A percentile compares a stretch with the other conserved stretches of the same genome.
phyloP scores from a whole-genome alignment of 1,140 invertebrate genomes.

The Semibalanus balanoides region DNA sequence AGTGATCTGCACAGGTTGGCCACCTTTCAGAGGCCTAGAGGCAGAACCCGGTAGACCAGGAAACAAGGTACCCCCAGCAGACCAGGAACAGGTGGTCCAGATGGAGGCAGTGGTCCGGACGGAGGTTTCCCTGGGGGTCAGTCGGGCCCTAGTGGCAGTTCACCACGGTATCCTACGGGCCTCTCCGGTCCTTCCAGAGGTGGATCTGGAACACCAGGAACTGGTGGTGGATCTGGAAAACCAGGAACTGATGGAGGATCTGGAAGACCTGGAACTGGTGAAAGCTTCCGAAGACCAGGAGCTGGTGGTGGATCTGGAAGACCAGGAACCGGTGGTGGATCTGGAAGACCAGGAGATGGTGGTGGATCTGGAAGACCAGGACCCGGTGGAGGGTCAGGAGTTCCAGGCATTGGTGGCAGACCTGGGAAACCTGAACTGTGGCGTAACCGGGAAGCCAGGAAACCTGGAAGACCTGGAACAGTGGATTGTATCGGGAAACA shows the following conservation, averaged over 20 bases:
- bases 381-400: conserved; percentile 1
- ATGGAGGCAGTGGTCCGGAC: too few relatives aligned
- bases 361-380: conserved; percentile 1
- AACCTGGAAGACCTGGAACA: conserved; percentile 8
- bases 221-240: not conserved
- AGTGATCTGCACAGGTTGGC: too few relatives aligned
- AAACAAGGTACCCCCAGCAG: too few relatives aligned
- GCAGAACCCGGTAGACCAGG: too few relatives aligned
- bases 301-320: not conserved
- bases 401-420: not conserved
- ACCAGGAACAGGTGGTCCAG: too few relatives aligned
- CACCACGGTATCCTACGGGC: too few relatives aligned
- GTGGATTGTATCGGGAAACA: too few relatives aligned
- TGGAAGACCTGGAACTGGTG: not conserved
- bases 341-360: not conserved
- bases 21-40: too few relatives aligned
- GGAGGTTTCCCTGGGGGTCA: too few relatives aligned
- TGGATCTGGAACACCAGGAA: conserved; percentile 7
- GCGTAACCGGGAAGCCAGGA: conserved; percentile 9
- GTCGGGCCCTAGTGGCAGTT: too few relatives aligned
- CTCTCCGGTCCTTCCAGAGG: too few relatives aligned
- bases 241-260: not conserved
- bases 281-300: not conserved
- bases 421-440: not conserved
- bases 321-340: not conserved